Percentiles rank a stretch among this genome's conserved stretches.
These are phyloP conservation scores for Baccha elongata DNA, from an alignment of 2,888 invertebrate genomes.

Conservation along the genomic window DNA sequence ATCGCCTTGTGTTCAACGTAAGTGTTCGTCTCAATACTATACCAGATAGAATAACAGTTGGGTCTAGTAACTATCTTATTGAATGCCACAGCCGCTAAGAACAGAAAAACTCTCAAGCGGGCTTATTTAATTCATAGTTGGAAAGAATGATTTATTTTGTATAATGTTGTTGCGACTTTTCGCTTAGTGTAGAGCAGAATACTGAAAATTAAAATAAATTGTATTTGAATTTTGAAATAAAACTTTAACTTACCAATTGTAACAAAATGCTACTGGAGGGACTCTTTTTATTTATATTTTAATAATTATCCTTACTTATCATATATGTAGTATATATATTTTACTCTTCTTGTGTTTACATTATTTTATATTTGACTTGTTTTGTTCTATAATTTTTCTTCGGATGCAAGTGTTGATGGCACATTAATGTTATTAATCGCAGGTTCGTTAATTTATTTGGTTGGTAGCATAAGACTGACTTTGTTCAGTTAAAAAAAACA, in stretches of 20 bases:
- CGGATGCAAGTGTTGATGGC: slow-evolving; percentile 60
- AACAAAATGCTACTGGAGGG: slow-evolving; percentile 73
- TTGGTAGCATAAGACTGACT: slow-evolving; percentile 56
- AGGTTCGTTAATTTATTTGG: slow-evolving; percentile 51
- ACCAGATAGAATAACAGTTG: slow-evolving; percentile 19
- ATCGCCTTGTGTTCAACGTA: slow-evolving; percentile 1
- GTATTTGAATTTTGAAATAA: not conserved
- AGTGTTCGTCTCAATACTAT: slow-evolving; percentile 4
- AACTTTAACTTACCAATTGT: slow-evolving; percentile 49
- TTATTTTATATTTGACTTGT: slow-evolving; percentile 55
- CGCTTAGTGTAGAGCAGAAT: slow-evolving; percentile 65
- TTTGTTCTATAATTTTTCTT: slow-evolving; percentile 43
- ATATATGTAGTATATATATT: slow-evolving; percentile 37
- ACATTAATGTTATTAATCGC: slow-evolving; percentile 63
- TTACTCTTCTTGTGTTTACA: slow-evolving; percentile 35
- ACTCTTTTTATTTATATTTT: slow-evolving; percentile 44
- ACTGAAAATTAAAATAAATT: slow-evolving; percentile 39
- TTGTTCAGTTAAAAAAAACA: slow-evolving; percentile 20
- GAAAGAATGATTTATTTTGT: slow-evolving; percentile 27
- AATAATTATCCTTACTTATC: slow-evolving; percentile 50
- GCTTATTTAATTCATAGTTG: slow-evolving; percentile 59
- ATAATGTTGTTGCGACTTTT: slow-evolving; percentile 45
- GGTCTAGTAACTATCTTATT: slow-evolving; percentile 25
- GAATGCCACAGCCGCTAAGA: slow-evolving; percentile 33
- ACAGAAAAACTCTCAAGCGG: slow-evolving; percentile 25